phyloP scores from a whole-genome alignment of 2,797 vertebrate genomes.

The Oryzias sinensis region DNA sequence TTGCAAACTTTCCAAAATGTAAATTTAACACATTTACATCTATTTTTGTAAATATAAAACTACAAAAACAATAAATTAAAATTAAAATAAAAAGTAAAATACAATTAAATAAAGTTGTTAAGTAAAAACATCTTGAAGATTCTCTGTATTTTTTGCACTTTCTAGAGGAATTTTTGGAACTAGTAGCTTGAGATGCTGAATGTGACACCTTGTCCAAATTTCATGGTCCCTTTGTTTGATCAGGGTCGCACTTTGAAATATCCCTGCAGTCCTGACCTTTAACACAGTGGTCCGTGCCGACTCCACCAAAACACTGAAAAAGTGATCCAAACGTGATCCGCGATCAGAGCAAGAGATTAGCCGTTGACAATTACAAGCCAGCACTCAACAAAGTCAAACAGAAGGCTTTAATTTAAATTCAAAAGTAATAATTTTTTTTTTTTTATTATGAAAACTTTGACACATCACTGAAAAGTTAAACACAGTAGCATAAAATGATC shows the following conservation, averaged over 20 bases:
- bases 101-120: too few relatives aligned
- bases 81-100: too few relatives aligned
- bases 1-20: too few relatives aligned
- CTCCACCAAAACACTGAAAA: constrained; percentile 44
- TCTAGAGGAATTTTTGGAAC: constrained; percentile 27
- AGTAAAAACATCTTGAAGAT: too few relatives aligned
- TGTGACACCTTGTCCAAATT: constrained; percentile 64
- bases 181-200: constrained; percentile 33
- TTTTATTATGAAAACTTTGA: neutral
- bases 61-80: too few relatives aligned
- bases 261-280: constrained; percentile 51
- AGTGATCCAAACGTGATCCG: constrained; percentile 51
- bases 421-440: neutral
- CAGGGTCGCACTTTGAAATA: constrained; percentile 53
- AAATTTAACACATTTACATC: too few relatives aligned
- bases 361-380: constrained; percentile 12
- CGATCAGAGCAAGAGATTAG: constrained; percentile 36
- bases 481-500: constrained; percentile 4
- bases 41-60: too few relatives aligned
- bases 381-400: constrained; percentile 25
- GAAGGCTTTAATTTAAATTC: constrained; percentile 26
- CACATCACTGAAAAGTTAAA: neutral
- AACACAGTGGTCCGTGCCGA: constrained; percentile 34
- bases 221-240: constrained; percentile 56
- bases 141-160: too few relatives aligned